Evolutionary conservation across 2,113 vertebrate species (phyloP).

Genomic region (Mugil cephalus): DNA sequence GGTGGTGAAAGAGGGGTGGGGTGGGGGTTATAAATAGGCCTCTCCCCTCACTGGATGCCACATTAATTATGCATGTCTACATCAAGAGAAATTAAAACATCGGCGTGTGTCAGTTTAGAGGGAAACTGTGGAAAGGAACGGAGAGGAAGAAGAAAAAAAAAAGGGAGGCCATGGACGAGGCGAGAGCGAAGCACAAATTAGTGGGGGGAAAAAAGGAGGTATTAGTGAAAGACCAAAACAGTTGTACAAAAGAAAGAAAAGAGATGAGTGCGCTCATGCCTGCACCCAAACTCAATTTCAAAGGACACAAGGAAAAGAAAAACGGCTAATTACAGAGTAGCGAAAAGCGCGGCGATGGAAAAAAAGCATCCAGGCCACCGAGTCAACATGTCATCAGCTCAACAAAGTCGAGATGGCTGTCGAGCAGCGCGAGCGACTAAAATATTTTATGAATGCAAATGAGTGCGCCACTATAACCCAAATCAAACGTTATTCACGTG

Average conservation of each 20-base stretch:
- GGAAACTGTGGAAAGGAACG: constrained; percentile 9
- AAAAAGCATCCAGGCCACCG: constrained; percentile 10
- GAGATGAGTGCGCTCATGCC: background rate
- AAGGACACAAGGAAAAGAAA: constrained; percentile 9
- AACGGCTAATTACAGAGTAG: constrained; percentile 42
- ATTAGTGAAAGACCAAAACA: constrained; percentile 15
- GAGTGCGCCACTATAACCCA: constrained; percentile 33
- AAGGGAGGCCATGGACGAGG: constrained; percentile 16
- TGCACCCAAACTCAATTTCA: constrained; percentile 34
- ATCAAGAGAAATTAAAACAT: constrained; percentile 69
- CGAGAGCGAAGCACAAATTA: constrained; percentile 1
- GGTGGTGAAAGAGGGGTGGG: no score
- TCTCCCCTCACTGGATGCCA: constrained; percentile 50
- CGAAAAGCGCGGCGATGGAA: background rate
- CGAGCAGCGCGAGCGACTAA: constrained; percentile 11
- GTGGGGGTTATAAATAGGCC: constrained; percentile 43
- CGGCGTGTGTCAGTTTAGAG: constrained; percentile 33
- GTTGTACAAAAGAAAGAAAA: background rate
- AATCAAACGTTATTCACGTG: constrained; percentile 69
- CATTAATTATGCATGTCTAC: constrained; percentile 68
- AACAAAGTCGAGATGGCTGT: constrained; percentile 41
- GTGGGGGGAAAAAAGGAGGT: constrained; percentile 13
- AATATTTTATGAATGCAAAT: constrained; percentile 65
- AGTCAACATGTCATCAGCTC: constrained; percentile 56
- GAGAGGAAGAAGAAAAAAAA: constrained; percentile 2